Conservation (phyloP, 2,888 invertebrate genomes). For the Sphaerophoria taeniata region DNA sequence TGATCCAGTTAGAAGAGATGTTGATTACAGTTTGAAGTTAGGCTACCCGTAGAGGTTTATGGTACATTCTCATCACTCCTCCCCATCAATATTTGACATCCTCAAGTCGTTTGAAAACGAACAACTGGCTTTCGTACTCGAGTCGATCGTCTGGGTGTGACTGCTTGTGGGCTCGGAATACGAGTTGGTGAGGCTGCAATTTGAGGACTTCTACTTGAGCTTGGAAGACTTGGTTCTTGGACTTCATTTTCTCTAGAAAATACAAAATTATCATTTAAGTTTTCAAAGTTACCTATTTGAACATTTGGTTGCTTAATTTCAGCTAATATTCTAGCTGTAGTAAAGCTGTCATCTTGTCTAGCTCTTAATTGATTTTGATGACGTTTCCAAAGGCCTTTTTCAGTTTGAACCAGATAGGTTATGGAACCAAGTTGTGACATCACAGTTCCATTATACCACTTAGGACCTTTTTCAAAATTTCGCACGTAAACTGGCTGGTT, state of each 20-base stretch:
- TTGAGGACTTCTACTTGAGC: no score
- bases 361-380: neutral
- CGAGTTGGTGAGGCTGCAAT: no score
- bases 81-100: no score
- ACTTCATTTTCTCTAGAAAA: neutral
- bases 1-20: no score
- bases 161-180: no score
- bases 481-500: constrained; percentile 13
- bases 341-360: constrained; percentile 2
- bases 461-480: constrained; percentile 23
- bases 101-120: no score
- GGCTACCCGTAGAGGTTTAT: no score
- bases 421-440: constrained; percentile 19
- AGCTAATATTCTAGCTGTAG: neutral
- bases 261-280: neutral
- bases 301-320: neutral
- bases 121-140: no score
- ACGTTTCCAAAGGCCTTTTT: constrained; percentile 25
- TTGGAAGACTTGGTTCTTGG: no score
- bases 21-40: no score
- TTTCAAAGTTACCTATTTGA: neutral
- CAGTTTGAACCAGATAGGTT: constrained; percentile 16
- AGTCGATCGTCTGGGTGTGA: no score
- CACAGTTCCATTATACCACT: constrained; percentile 22
- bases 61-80: no score